A percentile compares a stretch with the other conserved stretches of the same genome.
These are phyloP conservation scores for Pocillopora meandrina DNA, from an alignment of 92 coral and sea anemone genomes.

Conservation along the genomic window DNA sequence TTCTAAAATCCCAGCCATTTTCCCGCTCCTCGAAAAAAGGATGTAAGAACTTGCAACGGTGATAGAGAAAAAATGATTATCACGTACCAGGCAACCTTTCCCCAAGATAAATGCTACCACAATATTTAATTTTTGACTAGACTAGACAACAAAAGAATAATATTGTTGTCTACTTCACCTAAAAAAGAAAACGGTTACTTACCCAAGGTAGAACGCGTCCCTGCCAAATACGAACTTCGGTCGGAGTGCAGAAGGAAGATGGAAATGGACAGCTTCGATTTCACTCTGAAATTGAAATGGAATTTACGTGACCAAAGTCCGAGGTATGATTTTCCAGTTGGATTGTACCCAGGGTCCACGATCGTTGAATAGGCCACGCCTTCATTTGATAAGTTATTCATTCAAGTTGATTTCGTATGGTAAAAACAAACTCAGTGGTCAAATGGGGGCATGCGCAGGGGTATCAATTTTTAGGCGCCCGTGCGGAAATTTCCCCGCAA, in stretches of 20 bases:
- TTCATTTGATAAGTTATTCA: neutral
- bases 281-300: neutral
- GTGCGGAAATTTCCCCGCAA: no score
- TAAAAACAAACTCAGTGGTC: no score
- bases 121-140: no score
- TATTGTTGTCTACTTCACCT: neutral
- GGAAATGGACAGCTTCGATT: neutral
- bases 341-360: neutral
- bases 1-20: neutral
- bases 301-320: slow-evolving; percentile 24
- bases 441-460: no score
- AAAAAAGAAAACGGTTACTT: neutral
- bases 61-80: neutral
- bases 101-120: neutral
- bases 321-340: neutral
- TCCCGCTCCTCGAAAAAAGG: neutral
- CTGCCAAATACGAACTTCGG: neutral
- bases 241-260: neutral
- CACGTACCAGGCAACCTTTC: neutral
- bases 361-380: neutral
- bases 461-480: no score
- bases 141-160: neutral
- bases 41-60: neutral
- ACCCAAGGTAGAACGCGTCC: neutral
- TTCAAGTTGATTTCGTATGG: no score